Evolutionary conservation across 2,797 vertebrate species (phyloP).

Genomic region (Garrulus glandarius): DNA sequence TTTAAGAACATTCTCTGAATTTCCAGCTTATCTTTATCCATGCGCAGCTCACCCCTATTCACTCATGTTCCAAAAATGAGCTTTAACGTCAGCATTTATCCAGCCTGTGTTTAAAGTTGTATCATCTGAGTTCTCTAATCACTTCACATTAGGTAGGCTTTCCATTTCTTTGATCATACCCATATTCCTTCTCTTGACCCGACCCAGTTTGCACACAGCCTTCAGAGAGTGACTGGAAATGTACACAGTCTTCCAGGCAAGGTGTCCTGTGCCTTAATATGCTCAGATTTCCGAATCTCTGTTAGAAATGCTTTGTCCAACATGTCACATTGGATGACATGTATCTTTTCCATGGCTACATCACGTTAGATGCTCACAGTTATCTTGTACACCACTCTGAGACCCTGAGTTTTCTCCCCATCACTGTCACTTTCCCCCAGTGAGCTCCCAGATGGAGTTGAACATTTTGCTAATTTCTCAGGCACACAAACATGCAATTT

Average conservation of each 20-base stretch:
- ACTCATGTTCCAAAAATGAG: conserved; percentile 38
- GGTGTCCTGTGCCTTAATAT: background rate
- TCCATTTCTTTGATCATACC: conserved; percentile 28
- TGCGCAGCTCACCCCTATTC: background rate
- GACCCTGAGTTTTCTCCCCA: accelerated
- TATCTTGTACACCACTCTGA: background rate
- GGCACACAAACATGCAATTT: background rate
- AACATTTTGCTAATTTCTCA: background rate
- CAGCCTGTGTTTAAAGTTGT: background rate
- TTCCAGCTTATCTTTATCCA: conserved; percentile 36
- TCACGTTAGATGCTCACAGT: background rate
- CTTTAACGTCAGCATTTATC: background rate
- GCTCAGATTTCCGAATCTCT: background rate
- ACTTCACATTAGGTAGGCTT: background rate
- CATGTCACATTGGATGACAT: background rate
- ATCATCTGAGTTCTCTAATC: conserved; percentile 20
- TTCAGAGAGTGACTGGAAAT: background rate
- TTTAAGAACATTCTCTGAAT: conserved; percentile 13
- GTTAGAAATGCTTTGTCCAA: background rate
- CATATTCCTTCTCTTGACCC: background rate
- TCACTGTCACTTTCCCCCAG: background rate
- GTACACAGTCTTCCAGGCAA: background rate
- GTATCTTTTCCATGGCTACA: background rate
- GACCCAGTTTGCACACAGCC: background rate
- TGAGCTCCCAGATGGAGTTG: background rate